phyloP scores from a whole-genome alignment of 1,140 invertebrate species.

The Drosophila hydei region DNA sequence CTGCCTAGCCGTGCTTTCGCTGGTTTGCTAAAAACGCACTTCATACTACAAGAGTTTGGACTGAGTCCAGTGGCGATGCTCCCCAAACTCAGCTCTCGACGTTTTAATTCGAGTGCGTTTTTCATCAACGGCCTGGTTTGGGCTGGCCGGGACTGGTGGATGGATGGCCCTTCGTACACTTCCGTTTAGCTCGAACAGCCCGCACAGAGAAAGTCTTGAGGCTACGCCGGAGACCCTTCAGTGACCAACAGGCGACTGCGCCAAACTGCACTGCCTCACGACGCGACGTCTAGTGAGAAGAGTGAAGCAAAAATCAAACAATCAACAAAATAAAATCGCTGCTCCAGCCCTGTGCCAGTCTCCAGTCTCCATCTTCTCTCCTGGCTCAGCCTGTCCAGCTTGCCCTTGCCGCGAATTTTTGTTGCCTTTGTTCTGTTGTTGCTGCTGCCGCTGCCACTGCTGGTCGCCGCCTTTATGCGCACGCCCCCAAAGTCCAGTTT shows the following conservation, averaged over 20 bases:
- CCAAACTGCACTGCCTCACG: slow-evolving; percentile 59
- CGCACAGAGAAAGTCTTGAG: slow-evolving; percentile 72
- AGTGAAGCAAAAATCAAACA: slow-evolving; percentile 76
- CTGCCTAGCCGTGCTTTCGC: neutral
- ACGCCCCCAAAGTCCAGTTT: slow-evolving; percentile 72
- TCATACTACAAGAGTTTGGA: slow-evolving; percentile 29
- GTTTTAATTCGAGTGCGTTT: slow-evolving; percentile 82
- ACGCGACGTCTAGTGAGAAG: slow-evolving; percentile 43
- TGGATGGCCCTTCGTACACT: slow-evolving; percentile 42
- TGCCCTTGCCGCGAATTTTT: slow-evolving; percentile 31
- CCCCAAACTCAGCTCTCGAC: slow-evolving; percentile 19
- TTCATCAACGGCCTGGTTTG: slow-evolving; percentile 68
- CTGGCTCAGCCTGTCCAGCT: slow-evolving; percentile 31
- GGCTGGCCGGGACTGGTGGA: neutral
- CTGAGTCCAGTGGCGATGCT: slow-evolving; percentile 34
- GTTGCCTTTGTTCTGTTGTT: slow-evolving; percentile 61
- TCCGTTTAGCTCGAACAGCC: slow-evolving; percentile 63
- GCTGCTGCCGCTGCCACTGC: slow-evolving; percentile 34
- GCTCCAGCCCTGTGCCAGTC: neutral
- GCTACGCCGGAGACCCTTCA: slow-evolving; percentile 78
- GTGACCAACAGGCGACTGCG: slow-evolving; percentile 67
- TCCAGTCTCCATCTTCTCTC: slow-evolving; percentile 1
- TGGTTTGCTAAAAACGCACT: slow-evolving; percentile 41
- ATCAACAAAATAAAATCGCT: slow-evolving; percentile 81
- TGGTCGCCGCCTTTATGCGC: slow-evolving; percentile 71